Conservation (phyloP, 1,140 invertebrate species). For the Eurosta solidaginis region DNA sequence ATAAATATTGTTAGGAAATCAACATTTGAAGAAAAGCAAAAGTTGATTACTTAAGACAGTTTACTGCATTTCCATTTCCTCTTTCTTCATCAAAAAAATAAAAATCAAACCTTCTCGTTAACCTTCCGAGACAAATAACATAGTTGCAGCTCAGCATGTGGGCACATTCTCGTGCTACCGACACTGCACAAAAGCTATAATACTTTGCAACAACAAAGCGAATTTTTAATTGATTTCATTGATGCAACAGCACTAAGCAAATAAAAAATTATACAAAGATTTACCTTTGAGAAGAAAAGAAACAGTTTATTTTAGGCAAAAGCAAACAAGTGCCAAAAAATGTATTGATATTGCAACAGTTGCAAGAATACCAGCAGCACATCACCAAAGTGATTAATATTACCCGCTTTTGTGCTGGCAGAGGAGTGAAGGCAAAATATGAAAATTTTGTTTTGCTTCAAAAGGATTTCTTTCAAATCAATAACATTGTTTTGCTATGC, state of each 20-base stretch:
- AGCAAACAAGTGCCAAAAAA: conserved; percentile 26
- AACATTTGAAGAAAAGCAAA: conserved; percentile 10
- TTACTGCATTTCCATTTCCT: not conserved
- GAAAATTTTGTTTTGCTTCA: not conserved
- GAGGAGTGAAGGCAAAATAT: not conserved
- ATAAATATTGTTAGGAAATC: not conserved
- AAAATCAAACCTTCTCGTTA: conserved; percentile 23
- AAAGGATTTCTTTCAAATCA: not conserved
- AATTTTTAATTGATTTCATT: conserved; percentile 12
- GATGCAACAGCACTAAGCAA: conserved; percentile 19
- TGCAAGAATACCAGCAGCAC: too few relatives aligned
- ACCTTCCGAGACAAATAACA: not conserved
- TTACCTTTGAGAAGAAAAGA: not conserved
- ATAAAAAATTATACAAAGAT: not conserved
- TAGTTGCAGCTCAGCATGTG: not conserved
- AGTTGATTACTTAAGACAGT: conserved; percentile 18
- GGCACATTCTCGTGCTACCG: not conserved
- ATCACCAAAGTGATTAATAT: too few relatives aligned
- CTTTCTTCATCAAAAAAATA: not conserved
- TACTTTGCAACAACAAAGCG: not conserved
- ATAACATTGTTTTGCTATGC: not conserved
- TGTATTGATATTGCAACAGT: conserved; percentile 24
- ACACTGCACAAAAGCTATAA: not conserved
- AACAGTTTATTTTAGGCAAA: not conserved
- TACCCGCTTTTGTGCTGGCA: not conserved